Base-by-base conservation (phyloP, 2,888 invertebrate species). In the Pandemis cinnamomeana region DNA sequence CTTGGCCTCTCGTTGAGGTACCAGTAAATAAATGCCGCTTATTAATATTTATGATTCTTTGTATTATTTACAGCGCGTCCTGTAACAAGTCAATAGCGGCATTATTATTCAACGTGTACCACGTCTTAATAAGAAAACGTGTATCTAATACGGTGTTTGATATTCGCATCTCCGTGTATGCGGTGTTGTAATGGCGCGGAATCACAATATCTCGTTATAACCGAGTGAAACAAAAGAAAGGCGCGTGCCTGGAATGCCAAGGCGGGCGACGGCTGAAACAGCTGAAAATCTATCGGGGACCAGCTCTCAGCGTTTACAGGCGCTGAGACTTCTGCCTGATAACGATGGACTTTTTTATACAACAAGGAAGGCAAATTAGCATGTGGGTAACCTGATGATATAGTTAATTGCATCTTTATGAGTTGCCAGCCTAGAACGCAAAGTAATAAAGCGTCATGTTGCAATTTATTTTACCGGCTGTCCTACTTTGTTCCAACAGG, bases 141-240 rank as follows among this genome's bases (percentile, higher is more conserved):
- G 91, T 91, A 89, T 88, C 86, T 91, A 91, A 91, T 88, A 87
- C 86, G 87, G 87, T 89, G 91, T 91, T 91, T 91, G 91, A 90
- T 93, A 92, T 92, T 92, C 91, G 89, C 89, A 89, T 90, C 88
- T 88, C 88, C 83, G 87, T 90, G 87, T 89, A 90, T 89, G 89
- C 88, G 89, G 90, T 88, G 87, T 89, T 86, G 89, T 92, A 92
- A 92, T 92, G 86, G 90, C 83, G 83, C 81, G 85, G 90, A 92
- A 92, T 93, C 93, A 92, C 91, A 93, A 93, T 93, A 93, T 92
- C 92, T 92, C 91, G 92, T 93, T 92, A 92, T 91, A 91, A 88
- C 87, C 88, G 88, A 85, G 83, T 85, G 88, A 92, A 92, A 92
- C 92, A 93, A 93, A 93, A 92, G 91, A 92, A 90, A 75, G 78